Evolutionary conservation across 1,140 invertebrate species (phyloP), one percentile per base, ranked within the genome.

Genomic region (Geopemphigus sp.): DNA sequence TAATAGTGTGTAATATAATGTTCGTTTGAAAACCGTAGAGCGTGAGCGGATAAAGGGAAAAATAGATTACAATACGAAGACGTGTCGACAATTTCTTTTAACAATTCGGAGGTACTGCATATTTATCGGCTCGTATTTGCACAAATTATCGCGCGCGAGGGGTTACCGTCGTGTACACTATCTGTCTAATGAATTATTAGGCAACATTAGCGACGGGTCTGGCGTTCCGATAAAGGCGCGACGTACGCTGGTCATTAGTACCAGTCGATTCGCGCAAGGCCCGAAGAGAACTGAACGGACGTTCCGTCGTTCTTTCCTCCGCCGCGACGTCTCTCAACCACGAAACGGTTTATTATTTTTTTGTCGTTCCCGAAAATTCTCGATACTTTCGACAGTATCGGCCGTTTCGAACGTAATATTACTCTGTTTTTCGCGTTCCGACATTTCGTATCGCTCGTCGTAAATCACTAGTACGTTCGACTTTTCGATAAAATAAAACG

Each of bases 131-230:
- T 59, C 45, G 54, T 78, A 78, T 78, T 78, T 78, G 74, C 74
- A 63, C 74, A 78, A 78, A 78, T 78, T 78, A 78, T 78, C 74
- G 47, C 74, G 50, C 57, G 17, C 19, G 39, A 61, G 57, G 57
- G 74, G 57, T 78, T 63, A 63, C 57, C 74, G 73, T 59, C 74
- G 73, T 59, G 32, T 8, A 59, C 54, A 59, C 22, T 78, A 78
- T 78, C 74, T 63, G 22, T 59, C 74, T 78, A 78, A 78, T 78
- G 74, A 78, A 78, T 78, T 78, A 78, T 78, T 78, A 78, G 74
- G 24, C 39, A 78, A 78, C 74, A 78, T 78, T 78, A 78, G 57
- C 74, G 50, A 24, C 29, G 56, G 57, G 57, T 78, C 56, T 78
- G 24, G 56, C 26, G 73, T 76, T 61, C 15, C 14, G 74, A 78